These are phyloP conservation scores for Chaetops frenatus DNA, from an alignment of 2,113 vertebrate genomes.

Conservation along the genomic window DNA sequence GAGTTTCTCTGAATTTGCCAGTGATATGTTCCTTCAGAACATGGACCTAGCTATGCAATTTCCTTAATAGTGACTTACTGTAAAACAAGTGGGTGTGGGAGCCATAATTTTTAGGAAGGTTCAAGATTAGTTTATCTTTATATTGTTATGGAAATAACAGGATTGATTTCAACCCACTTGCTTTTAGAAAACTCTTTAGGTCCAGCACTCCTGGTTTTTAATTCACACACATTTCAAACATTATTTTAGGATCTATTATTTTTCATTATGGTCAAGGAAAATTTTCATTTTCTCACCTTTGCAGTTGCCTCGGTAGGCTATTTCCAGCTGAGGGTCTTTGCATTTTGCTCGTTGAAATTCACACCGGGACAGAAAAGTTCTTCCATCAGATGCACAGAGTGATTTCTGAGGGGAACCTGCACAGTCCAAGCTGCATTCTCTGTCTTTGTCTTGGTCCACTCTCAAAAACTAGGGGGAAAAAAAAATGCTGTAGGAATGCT, in stretches of 20 bases:
- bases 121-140: background rate
- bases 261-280: background rate
- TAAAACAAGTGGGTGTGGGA: background rate
- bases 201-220: background rate
- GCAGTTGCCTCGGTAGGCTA: slow-evolving; percentile 87
- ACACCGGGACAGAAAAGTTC: slow-evolving; percentile 94
- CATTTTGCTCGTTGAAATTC: slow-evolving; percentile 96
- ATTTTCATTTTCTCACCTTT: slow-evolving; percentile 79
- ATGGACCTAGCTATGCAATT: background rate
- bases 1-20: background rate
- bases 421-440: slow-evolving; percentile 90
- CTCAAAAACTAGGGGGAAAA: slow-evolving; percentile 81
- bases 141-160: background rate
- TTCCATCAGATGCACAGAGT: slow-evolving; percentile 90
- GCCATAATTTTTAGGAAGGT: background rate
- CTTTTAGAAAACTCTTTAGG: background rate
- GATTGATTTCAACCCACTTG: background rate
- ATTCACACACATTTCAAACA: background rate
- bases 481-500: background rate
- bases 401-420: slow-evolving; percentile 82
- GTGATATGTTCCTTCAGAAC: background rate
- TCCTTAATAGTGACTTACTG: background rate
- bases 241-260: background rate
- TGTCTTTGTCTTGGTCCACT: slow-evolving; percentile 91
- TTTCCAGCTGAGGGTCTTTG: slow-evolving; percentile 91